Evolutionary conservation across 2,113 vertebrate species (phyloP).

Genomic region (Columbina picui): DNA sequence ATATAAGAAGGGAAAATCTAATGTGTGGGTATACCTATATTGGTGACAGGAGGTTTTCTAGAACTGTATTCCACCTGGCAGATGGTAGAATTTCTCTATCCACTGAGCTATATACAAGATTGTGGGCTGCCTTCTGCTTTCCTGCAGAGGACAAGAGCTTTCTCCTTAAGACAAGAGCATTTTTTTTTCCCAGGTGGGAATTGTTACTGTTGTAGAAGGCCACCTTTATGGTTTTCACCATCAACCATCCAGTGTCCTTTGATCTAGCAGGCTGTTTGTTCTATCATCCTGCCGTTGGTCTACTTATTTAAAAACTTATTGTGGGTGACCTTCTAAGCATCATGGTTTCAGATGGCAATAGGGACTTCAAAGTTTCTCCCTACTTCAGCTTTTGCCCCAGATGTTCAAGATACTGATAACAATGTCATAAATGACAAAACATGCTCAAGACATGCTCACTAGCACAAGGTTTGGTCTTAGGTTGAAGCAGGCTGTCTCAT

Average conservation of each 20-base stretch:
- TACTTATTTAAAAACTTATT: background rate
- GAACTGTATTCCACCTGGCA: background rate
- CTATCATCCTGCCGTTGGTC: background rate
- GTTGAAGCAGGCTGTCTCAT: background rate
- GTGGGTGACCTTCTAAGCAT: background rate
- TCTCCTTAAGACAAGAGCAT: background rate
- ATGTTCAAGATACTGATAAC: background rate
- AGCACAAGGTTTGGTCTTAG: background rate
- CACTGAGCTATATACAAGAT: background rate
- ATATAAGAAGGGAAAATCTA: background rate
- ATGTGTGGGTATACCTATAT: background rate
- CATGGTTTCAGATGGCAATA: background rate
- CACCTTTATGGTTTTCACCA: background rate
- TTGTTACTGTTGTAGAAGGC: background rate
- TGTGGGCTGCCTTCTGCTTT: background rate
- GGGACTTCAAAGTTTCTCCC: background rate
- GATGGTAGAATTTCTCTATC: background rate
- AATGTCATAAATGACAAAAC: background rate
- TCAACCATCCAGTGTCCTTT: background rate
- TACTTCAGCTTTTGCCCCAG: background rate
- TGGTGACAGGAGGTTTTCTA: background rate
- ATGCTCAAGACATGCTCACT: background rate
- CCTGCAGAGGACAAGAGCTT: background rate
- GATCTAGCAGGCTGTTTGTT: background rate
- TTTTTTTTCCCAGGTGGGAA: background rate